Base-by-base conservation (phyloP, 1,140 invertebrate species). In the Orchesella cincta region DNA sequence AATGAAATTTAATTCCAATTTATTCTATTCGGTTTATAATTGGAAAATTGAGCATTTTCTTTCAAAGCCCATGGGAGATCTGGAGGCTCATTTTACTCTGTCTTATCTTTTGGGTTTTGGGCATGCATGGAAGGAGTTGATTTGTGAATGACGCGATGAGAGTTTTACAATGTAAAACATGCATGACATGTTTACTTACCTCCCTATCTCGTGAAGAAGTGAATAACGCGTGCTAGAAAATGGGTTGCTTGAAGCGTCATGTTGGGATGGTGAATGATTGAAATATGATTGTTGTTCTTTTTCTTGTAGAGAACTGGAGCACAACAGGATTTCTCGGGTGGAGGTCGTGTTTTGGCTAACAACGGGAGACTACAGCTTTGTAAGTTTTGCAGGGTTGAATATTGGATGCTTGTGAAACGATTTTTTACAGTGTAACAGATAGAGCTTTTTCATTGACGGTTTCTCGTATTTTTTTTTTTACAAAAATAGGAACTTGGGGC, bases 401-500 rank as follows among this genome's bases (percentile, higher is more conserved):
- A 18, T 5, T 57, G 54, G 26, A 18, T 46, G 39, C 39, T 46
- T 5, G 18, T 5, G 26, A 57, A 3, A n/a, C 26, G 12, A 5
- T 23, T 23, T 12, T 57, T 57, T 57, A 57, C 12, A 8, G 20
- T 12, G 39, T 12, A 46, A 46, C 8, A 12, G 39, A 46, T 12
- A 20, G 8, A 12, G 8, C 39, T 46, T 46, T 20, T 46, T 46
- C 8, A 46, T 20, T 46, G 39, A 20, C 8, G 20, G 39, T 46
- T 46, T 20, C 20, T 46, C 8, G 8, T 90, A 85, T n/a, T n/a
- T n/a, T 46, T 46, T 20, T 46, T 20, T 46, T 8, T 46, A 12
- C 8, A 20, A 46, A 46, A 46, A 62, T 87, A 92, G 91, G 84
- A 90, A 91, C 85, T 85, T 92, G 80, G 90, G 88, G n/a, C n/a